phyloP scores from a whole-genome alignment of 2,888 invertebrate species.

The Apamea epomidion region DNA sequence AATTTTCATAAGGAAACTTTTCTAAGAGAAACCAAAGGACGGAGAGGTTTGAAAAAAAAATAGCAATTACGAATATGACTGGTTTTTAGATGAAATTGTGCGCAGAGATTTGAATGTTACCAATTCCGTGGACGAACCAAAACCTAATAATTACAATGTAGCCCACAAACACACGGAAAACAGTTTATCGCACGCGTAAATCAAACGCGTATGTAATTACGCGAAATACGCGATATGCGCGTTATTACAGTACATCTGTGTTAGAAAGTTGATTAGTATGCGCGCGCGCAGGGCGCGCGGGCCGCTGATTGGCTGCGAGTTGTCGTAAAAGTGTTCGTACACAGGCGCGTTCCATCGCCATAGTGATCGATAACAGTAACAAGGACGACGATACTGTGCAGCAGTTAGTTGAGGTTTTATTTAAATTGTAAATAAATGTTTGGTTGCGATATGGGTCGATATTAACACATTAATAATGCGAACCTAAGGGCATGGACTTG shows the following conservation, averaged over 20 bases:
- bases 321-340: conserved; percentile 65
- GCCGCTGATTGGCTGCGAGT: conserved; percentile 69
- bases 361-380: conserved; percentile 71
- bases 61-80: neutral
- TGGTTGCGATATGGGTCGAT: neutral
- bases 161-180: conserved; percentile 50
- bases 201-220: conserved; percentile 73
- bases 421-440: conserved; percentile 40
- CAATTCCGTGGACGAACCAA: neutral
- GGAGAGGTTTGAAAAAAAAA: neutral
- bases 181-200: conserved; percentile 57
- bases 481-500: neutral
- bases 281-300: conserved; percentile 50
- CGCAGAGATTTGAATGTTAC: neutral
- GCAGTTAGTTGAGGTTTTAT: conserved; percentile 21
- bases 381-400: conserved; percentile 59
- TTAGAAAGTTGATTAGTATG: conserved; percentile 70
- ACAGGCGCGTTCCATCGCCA: conserved; percentile 59
- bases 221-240: conserved; percentile 65
- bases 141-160: conserved; percentile 42
- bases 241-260: conserved; percentile 65
- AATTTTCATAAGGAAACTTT: neutral
- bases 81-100: neutral
- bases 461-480: neutral
- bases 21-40: neutral